Evolutionary conservation across 2,888 invertebrate genomes (phyloP), one percentile per base, ranked within the genome.

Genomic region (Allygus modestus): DNA sequence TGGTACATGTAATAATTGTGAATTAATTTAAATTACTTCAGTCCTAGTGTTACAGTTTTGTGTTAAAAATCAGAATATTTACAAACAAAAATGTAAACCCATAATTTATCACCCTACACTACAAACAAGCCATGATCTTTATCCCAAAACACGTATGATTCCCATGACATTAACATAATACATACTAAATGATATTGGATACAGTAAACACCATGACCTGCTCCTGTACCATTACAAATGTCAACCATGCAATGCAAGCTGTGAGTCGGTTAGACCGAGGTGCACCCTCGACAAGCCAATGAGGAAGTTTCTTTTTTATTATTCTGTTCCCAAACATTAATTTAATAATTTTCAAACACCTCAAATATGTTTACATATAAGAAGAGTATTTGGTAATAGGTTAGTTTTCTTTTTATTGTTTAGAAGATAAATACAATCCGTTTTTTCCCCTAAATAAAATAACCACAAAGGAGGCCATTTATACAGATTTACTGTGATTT

Each of bases 241-340:
- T 15, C 20, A 65, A 26, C 65, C 65, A 65, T 65, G 65, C 65
- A 65, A 31, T 17, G 65, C 65, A 65, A 65, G 65, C 65, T 65
- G 65, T 65, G 65, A 65, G 65, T 65, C 65, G 1, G 65, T 65
- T 65, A 65, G 26, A 65, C 65, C 28, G 31, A 65, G 17, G 15
- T 15, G 26, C 15, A 17, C 31, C 31, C 65, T 28, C 12, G 15
- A 23, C 28, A 28, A 28, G 65, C 12, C 28, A 58, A 31, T 65
- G 1, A 65, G 65, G 65, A 2, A 58, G 23, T 58, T 58, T 58
- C 51, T 15, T 11, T 51, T 37, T 37, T 15, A 17, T 46, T 15
- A 37, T 37, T 37, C 37, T 7, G 4, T 37, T 17, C 12, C 46
- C 46, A 9, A 46, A 7, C 46, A 37, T 9, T 37, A 9, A 37